Base-by-base conservation (phyloP, 2,797 vertebrate species). In the Sebastes alutus region DNA sequence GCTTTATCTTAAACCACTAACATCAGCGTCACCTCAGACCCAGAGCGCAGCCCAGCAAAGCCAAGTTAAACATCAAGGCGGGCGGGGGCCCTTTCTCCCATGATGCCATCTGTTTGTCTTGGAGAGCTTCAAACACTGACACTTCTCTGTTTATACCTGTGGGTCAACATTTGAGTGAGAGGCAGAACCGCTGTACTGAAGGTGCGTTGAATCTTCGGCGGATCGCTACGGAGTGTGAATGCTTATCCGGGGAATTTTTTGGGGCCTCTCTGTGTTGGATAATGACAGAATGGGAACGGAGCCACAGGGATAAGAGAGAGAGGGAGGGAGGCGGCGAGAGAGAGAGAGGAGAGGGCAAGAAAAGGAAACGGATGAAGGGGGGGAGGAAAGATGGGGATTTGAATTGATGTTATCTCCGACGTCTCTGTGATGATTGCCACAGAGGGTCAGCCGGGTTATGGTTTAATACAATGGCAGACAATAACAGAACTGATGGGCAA, bases 271-370 rank as follows among this genome's bases (percentile, higher is more conserved):
- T 79, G 78, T 87, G 89, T 88, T 86, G 91, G 89, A 88, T 92
- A 92, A 92, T 93, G 92, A 92, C 91, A 94, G 91, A 93, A 94
- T 92, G 90, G 92, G 93, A 94, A 92, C 90, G 69, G 74, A 90
- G 91, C 93, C 92, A 93, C 74, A 61, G 87, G 91, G 91, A 92
- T 93, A 89, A 90, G 74, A 35, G 75, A 71, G 75, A 71, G 74
- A 32, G 86, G 82, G 85, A 65, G 71, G 72, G 61, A 49, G 18
- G 16, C 16, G 7, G 46, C 3, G 7, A 49, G 46, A 49, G 54
- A 13, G 54, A 23, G 83, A 65, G 27, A 68, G n/a, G n/a, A n/a
- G 85, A 58, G 73, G 62, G 78, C n/a, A 80, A 78, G 68, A 68
- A 82, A 75, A 64, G 68, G 70, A 86, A 86, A 75, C 61, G 72